Conservation (phyloP, 2,888 invertebrate genomes). For the Watsonalla binaria region DNA sequence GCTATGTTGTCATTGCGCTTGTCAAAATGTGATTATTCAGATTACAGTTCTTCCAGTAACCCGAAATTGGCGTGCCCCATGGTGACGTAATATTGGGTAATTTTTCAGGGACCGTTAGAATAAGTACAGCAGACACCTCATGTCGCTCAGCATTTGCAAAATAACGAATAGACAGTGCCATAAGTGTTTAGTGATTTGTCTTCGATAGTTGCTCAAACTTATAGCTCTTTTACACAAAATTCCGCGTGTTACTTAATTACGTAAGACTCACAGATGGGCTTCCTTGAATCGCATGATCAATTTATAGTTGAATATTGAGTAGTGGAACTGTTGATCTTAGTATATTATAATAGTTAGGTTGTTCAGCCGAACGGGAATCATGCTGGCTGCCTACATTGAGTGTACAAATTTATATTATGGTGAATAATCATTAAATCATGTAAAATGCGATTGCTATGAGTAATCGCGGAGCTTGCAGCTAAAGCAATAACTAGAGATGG, state of each 20-base stretch:
- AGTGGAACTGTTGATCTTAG: constrained; percentile 10
- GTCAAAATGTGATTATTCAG: too few relatives aligned
- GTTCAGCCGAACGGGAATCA: constrained; percentile 1
- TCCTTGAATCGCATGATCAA: constrained; percentile 53
- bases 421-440: constrained; percentile 1
- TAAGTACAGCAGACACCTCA: constrained; percentile 33
- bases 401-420: constrained; percentile 3
- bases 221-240: constrained; percentile 29
- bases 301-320: constrained; percentile 29
- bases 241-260: constrained; percentile 42
- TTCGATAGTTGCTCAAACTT: constrained; percentile 63
- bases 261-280: constrained; percentile 54
- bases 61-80: too few relatives aligned
- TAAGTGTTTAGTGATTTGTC: constrained; percentile 49
- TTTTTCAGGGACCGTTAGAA: constrained; percentile 34
- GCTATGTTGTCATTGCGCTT: too few relatives aligned
- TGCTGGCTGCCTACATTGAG: constrained; percentile 4
- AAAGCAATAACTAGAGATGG: constrained; percentile 4
- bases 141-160: constrained; percentile 34
- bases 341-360: constrained; percentile 9
- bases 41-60: too few relatives aligned
- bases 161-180: constrained; percentile 73
- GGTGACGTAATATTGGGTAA: not conserved
- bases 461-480: not conserved
- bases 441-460: constrained; percentile 1